Conservation (phyloP, 2,797 vertebrate genomes). For the Phyllotis vaccarum region DNA sequence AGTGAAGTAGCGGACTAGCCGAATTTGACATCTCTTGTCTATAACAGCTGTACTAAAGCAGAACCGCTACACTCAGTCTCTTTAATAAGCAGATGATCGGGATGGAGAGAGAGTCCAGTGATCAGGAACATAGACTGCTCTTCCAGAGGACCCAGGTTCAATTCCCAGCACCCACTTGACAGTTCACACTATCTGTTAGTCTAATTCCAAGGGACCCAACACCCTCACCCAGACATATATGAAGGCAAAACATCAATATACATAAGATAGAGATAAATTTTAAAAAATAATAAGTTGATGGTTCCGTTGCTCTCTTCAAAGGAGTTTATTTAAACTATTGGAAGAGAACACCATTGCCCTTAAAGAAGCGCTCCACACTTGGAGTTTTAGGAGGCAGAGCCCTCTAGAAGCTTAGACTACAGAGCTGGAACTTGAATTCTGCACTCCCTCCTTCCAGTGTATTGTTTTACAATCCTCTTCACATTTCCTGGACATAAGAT, state of each 20-base stretch:
- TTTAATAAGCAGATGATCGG: background rate
- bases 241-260: no score
- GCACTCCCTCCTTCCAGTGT: background rate
- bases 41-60: background rate
- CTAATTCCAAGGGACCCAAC: no score
- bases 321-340: background rate
- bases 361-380: background rate
- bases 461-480: background rate
- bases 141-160: no score
- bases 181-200: no score
- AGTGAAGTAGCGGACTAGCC: background rate
- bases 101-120: no score
- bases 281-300: background rate
- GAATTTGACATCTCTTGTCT: background rate
- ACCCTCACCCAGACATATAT: no score
- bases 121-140: no score
- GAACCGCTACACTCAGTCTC: background rate
- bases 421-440: background rate
- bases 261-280: no score
- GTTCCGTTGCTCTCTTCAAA: background rate
- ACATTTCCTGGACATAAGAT: fast-evolving
- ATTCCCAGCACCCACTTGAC: no score
- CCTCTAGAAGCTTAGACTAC: background rate
- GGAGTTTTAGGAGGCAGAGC: background rate
- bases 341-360: background rate